Evolutionary conservation across 2,797 vertebrate genomes (phyloP).

Genomic region (Sebastes glaucus): DNA sequence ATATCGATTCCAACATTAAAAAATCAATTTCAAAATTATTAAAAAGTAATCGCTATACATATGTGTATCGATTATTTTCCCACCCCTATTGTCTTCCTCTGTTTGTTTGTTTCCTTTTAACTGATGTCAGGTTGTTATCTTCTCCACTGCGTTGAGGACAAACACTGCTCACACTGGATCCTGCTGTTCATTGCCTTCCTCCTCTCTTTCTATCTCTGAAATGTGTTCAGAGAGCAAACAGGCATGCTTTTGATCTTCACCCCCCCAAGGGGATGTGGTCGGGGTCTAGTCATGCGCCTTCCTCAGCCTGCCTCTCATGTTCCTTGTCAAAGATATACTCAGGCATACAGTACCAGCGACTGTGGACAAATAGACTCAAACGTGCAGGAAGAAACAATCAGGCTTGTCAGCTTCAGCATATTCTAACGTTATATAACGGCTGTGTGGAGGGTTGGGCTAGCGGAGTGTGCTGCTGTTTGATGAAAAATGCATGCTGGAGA

Average conservation of each 20-base stretch:
- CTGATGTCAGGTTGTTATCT: slow-evolving; percentile 21
- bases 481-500: slow-evolving; percentile 40
- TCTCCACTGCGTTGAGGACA: slow-evolving; percentile 8
- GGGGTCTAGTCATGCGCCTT: slow-evolving; percentile 1
- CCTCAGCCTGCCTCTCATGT: slow-evolving; percentile 15
- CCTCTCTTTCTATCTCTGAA: neutral
- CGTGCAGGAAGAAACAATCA: slow-evolving; percentile 15
- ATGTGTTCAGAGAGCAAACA: slow-evolving; percentile 29
- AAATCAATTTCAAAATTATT: accelerated
- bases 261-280: neutral
- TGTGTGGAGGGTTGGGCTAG: neutral
- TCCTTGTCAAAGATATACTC: slow-evolving; percentile 9
- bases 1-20: accelerated
- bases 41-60: no score
- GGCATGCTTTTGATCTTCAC: slow-evolving; percentile 35
- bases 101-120: neutral
- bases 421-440: slow-evolving; percentile 30
- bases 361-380: slow-evolving; percentile 24
- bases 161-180: slow-evolving; percentile 11
- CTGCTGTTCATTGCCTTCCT: neutral
- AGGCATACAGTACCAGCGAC: neutral
- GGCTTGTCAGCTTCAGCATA: slow-evolving; percentile 14
- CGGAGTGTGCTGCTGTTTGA: slow-evolving; percentile 25
- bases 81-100: neutral
- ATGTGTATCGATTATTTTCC: no score